Evolutionary conservation across 2,888 invertebrate species (phyloP), one percentile per base, ranked within the genome.

Genomic region (Phytoseiulus persimilis): DNA sequence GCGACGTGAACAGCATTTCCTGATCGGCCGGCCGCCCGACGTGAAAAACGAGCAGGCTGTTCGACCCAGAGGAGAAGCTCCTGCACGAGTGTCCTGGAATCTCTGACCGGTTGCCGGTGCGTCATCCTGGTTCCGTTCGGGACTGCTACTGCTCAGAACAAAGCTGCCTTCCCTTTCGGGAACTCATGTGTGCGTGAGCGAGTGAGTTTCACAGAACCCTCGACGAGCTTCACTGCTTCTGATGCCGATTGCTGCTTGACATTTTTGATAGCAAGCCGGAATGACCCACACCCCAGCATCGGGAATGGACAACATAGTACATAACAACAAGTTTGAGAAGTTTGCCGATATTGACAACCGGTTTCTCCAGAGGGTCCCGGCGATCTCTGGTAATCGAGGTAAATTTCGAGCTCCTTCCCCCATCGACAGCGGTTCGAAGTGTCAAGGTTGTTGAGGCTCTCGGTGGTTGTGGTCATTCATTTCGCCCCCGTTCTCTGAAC

Each of bases 291-390:
- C 39, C 39, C 39, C 39, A 39, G 9, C 39, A 39, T 39, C 39
- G 39, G 39, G 39, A 39, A 39, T 39, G 39, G 39, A 39, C 39
- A 39, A 39, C 39, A 39, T 39, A 39, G 39, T 39, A 3, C 39
- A 39, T 39, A 87, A 45, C 32, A 39, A 32, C 32, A 87, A 33
- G 87, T 87, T 87, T 33, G 87, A 87, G 31, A 87, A 87, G 32
- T 87, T 87, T 33, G 65, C 65, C 65, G 87, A 87, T 28, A 11
- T 87, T 87, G 87, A 87, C 33, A 33, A 87, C 84, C 84, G 84
- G n/a, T 87, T 87, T 32, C 33, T 87, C 18, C 87, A 87, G 45
- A 28, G 33, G 32, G 33, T 87, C 6, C 87, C 87, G 45, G 87
- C 87, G 3, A 87, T 32, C 33, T 87, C 87, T 28, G 31, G n/a